Evolutionary conservation across 2,888 invertebrate genomes (phyloP).

Genomic region (Drosophila paramelanica): DNA sequence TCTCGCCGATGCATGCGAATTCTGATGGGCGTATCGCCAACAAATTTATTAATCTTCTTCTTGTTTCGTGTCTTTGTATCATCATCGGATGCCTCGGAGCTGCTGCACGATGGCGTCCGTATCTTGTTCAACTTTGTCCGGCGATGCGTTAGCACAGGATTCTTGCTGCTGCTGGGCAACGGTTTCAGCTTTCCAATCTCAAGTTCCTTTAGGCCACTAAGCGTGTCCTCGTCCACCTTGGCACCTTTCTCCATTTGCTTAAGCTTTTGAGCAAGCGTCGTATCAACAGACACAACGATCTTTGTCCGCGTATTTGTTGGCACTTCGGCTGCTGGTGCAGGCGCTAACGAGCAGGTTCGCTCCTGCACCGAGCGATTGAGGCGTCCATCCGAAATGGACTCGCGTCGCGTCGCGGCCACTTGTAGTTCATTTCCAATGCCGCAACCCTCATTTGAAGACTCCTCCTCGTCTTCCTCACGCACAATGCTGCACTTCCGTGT

Average conservation of each 20-base stretch:
- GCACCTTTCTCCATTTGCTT: slow-evolving; percentile 76
- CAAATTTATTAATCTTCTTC: slow-evolving; percentile 91
- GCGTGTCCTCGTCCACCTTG: slow-evolving; percentile 65
- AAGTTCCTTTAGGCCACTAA: slow-evolving; percentile 80
- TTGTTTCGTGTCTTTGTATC: slow-evolving; percentile 92
- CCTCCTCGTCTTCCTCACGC: slow-evolving; percentile 96
- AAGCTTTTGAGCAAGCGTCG: slow-evolving; percentile 77
- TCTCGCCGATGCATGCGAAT: slow-evolving; percentile 89
- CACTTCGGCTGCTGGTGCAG: slow-evolving; percentile 81
- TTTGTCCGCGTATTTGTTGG: slow-evolving; percentile 87
- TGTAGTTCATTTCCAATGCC: slow-evolving; percentile 87
- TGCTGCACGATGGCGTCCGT: slow-evolving; percentile 95
- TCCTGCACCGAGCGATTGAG: slow-evolving; percentile 90
- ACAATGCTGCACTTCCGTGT: slow-evolving; percentile 96
- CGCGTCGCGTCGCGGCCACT: slow-evolving; percentile 87
- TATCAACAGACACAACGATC: slow-evolving; percentile 83
- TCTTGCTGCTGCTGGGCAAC: slow-evolving; percentile 79
- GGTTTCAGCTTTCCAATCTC: slow-evolving; percentile 83
- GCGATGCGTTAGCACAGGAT: slow-evolving; percentile 86
- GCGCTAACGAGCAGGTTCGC: slow-evolving; percentile 71
- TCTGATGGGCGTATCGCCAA: slow-evolving; percentile 87
- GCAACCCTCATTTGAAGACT: slow-evolving; percentile 87
- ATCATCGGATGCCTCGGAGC: slow-evolving; percentile 96
- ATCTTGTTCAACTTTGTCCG: slow-evolving; percentile 90
- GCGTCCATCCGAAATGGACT: slow-evolving; percentile 92